Base-by-base conservation (phyloP, 1,140 invertebrate genomes). In the Euura saliciscinereae region DNA sequence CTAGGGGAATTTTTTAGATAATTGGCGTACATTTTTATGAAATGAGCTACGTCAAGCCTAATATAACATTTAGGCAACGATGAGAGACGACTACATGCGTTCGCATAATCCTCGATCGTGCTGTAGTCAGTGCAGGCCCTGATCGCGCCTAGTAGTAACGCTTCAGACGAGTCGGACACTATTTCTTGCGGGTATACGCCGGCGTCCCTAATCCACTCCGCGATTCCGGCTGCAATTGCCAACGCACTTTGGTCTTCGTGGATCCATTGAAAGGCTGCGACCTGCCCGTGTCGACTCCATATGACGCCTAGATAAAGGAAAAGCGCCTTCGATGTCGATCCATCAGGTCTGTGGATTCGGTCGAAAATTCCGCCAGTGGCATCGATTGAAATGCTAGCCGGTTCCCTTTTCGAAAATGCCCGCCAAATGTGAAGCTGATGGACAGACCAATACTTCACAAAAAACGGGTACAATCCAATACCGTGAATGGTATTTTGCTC, bases 11-110 rank as follows among this genome's bases (percentile, higher is more conserved):
- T 74, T 42, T 73, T 69, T 76, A 42, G 65, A 7, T 64, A 10
- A 44, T 65, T 43, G 45, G 51, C 70, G 51, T 74, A 73, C 10
- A 43, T 72, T 46, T 76, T 71, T 6, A 74, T 44, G 66, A 76
- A 66, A 67, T 76, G 74, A 2, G 74, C 72, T 28, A 73, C 68
- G 28, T 77, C 74, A n/a, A 71, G 70, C 10, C 74, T 67, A 1
- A 75, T 68, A 44, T 75, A 77, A 65, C 45, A 73, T 6, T 2
- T 6, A 8, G 70, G 44, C 28, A 28, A 28, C 28, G 28, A 28
- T 28, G 28, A 28, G 28, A 28, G 28, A 28, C 28, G 28, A 69
- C 45, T 43, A 71, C 77, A 66, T 13, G 45, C 46, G 73, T 68
- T 10, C 72, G 68, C 44, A 65, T 77, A 77, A 8, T 72, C 66